Base-by-base conservation (phyloP, 2,888 invertebrate species). In the Harpalus rufipes region DNA sequence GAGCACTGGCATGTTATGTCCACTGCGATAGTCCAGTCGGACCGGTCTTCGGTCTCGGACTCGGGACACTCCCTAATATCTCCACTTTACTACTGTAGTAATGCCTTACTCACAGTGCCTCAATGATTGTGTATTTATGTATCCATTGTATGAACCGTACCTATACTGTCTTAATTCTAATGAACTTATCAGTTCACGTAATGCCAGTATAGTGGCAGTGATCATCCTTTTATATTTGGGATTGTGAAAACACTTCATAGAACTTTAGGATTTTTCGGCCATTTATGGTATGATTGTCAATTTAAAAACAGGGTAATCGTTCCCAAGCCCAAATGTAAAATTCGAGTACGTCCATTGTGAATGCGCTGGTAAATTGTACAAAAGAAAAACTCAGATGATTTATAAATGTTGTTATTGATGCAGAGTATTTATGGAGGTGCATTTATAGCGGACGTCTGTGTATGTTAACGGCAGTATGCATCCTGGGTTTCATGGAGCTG, bases 31-130 rank as follows among this genome's bases (percentile, higher is more conserved):
- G n/a, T 44, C 68, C 44, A 44, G 14, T 74, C 14, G 7, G 12
- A 18, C 21, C 10, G 25, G 25, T 32, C 32, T 32, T 32, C 32
- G 32, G 32, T 32, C 8, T 51, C 12, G 63, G 39, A 25, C 68
- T 68, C 88, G 89, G 90, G 90, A 90, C 88, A 89, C 90, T 90
- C 91, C 90, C 90, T 58, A 58, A 85, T 85, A 90, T 91, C 91
- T 93, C 93, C 93, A 93, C 93, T 92, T 92, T 92, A 91, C 93
- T 95, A 95, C 94, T 95, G 95, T 95, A 95, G 95, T 90, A 91
- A 92, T 95, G 95, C 95, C 95, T 95, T 95, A 95, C 94, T 94
- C 94, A 94, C 95, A 95, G 95, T 95, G 95, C 95, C 95, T 95
- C 90, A 90, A 91, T 90, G 91, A 91, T 91, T 72, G 80, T 85